Percentiles rank a stretch among this genome's conserved stretches.
Conservation (phyloP, 2,888 invertebrate genomes). For the Acrocera orbiculus region DNA sequence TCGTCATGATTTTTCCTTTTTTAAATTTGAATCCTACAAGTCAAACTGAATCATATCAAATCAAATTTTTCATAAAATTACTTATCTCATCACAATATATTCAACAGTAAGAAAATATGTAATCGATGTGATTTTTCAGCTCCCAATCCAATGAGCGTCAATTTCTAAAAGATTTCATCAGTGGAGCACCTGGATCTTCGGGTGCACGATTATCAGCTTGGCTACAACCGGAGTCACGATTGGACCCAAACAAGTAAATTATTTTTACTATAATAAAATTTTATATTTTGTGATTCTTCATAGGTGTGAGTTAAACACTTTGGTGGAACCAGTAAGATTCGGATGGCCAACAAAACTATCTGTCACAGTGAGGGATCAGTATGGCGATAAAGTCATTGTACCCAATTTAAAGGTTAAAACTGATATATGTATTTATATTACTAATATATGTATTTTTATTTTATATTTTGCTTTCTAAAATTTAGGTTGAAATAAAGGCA, state of each 20-base stretch:
- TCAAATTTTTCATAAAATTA: no score
- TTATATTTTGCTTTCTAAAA: background rate
- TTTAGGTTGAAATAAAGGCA: slow-evolving; percentile 28
- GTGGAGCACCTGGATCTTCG: slow-evolving; percentile 63
- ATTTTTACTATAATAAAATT: background rate
- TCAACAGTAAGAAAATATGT: no score
- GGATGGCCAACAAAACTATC: slow-evolving; percentile 74
- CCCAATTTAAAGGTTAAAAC: slow-evolving; percentile 59
- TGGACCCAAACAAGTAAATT: slow-evolving; percentile 49
- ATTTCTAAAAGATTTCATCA: slow-evolving; percentile 83
- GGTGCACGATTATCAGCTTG: slow-evolving; percentile 88
- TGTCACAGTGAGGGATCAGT: slow-evolving; percentile 74
- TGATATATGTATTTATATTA: background rate
- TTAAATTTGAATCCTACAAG: no score
- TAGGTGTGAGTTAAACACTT: slow-evolving; percentile 68
- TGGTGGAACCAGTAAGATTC: slow-evolving; percentile 50
- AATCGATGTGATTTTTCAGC: no score
- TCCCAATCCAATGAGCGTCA: slow-evolving; percentile 79
- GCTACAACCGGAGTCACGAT: slow-evolving; percentile 82
- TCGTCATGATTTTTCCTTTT: no score
- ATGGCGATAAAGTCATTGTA: slow-evolving; percentile 71
- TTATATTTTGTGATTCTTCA: slow-evolving; percentile 18
- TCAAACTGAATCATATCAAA: no score
- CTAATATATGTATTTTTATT: slow-evolving; percentile 1
- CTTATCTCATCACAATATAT: no score